phyloP scores from a whole-genome alignment of 2,888 invertebrate genomes.

The Metalampra italica region DNA sequence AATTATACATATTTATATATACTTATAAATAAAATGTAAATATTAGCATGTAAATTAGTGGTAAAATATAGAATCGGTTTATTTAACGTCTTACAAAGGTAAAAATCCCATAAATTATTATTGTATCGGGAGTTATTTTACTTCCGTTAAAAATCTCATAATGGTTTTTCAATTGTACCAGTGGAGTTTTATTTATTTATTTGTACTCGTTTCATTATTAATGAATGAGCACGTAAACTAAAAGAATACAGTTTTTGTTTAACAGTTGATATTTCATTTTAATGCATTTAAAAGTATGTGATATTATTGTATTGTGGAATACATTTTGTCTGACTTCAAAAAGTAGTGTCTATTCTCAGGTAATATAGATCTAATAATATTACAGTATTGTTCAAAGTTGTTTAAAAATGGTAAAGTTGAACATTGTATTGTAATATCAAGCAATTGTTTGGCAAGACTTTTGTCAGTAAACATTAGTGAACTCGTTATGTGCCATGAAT shows the following conservation, averaged over 20 bases:
- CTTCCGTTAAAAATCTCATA: slow-evolving; percentile 77
- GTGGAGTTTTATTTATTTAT: slow-evolving; percentile 73
- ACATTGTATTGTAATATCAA: slow-evolving; percentile 9
- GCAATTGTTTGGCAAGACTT: slow-evolving; percentile 13
- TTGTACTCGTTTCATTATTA: slow-evolving; percentile 55
- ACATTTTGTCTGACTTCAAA: slow-evolving; percentile 75
- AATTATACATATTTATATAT: slow-evolving; percentile 79
- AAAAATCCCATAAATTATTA: slow-evolving; percentile 77
- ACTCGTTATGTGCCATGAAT: slow-evolving; percentile 61
- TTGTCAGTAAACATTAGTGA: slow-evolving; percentile 23
- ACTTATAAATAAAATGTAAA: slow-evolving; percentile 78
- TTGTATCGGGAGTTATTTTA: slow-evolving; percentile 71
- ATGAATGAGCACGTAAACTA: slow-evolving; percentile 31
- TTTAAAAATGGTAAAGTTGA: slow-evolving; percentile 35
- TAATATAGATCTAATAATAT: slow-evolving; percentile 46
- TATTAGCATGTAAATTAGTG: slow-evolving; percentile 75
- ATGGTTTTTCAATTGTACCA: slow-evolving; percentile 78
- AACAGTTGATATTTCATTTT: slow-evolving; percentile 62
- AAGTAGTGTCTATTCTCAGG: slow-evolving; percentile 64
- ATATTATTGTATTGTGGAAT: slow-evolving; percentile 74
- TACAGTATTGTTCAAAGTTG: slow-evolving; percentile 52
- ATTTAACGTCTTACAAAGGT: slow-evolving; percentile 75
- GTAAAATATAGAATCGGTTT: slow-evolving; percentile 77
- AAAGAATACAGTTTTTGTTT: slow-evolving; percentile 30
- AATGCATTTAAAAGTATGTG: slow-evolving; percentile 78